Conservation (phyloP, 2,797 vertebrate species). For the Gymnoscopelus microlampas region DNA sequence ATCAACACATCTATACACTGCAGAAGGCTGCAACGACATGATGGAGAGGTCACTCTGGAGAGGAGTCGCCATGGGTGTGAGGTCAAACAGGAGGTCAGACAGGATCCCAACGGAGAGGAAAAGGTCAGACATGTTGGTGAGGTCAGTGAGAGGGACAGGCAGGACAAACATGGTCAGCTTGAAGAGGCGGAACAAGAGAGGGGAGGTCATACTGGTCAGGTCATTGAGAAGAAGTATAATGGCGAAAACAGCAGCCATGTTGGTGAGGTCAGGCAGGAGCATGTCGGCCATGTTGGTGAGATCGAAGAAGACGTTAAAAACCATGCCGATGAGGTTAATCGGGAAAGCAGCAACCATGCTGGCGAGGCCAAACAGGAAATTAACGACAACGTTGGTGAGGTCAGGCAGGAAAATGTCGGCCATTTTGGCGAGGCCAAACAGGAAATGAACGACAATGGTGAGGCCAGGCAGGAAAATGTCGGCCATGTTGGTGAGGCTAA, state of each 20-base stretch:
- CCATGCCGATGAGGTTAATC: background rate
- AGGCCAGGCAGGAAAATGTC: constrained; percentile 14
- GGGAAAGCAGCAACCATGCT: constrained; percentile 67
- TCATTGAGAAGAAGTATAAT: too few relatives aligned
- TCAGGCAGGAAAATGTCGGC: constrained; percentile 52
- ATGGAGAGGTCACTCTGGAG: background rate
- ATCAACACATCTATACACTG: constrained; percentile 29
- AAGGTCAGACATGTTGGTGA: constrained; percentile 13
- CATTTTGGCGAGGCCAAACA: constrained; percentile 80
- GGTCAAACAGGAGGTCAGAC: constrained; percentile 5
- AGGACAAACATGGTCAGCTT: too few relatives aligned
- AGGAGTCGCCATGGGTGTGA: background rate
- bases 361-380: constrained; percentile 74
- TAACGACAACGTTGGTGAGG: background rate
- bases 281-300: constrained; percentile 30
- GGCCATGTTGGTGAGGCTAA: background rate
- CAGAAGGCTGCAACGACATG: constrained; percentile 24
- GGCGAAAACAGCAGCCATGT: background rate
- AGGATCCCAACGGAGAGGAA: background rate
- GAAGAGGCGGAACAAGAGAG: too few relatives aligned
- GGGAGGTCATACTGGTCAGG: too few relatives aligned
- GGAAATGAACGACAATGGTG: constrained; percentile 24
- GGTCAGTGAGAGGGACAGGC: background rate
- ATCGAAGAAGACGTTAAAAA: constrained; percentile 11
- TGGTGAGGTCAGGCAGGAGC: background rate